Evolutionary conservation across 2,113 vertebrate species (phyloP).

Genomic region (Carassius auratus): DNA sequence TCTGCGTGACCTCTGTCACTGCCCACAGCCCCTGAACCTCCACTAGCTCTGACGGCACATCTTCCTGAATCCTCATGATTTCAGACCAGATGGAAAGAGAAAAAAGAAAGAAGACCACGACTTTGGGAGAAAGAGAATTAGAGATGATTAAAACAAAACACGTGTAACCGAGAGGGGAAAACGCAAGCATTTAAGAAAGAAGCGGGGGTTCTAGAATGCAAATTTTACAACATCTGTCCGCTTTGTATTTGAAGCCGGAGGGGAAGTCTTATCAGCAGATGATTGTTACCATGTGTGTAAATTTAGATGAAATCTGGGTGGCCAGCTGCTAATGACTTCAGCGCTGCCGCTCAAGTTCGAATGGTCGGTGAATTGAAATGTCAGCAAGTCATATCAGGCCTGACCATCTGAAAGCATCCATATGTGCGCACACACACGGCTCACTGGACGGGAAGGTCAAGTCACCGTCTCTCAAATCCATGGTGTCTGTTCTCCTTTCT

Average conservation of each 20-base stretch:
- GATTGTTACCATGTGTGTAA: conserved; percentile 37
- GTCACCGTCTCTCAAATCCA: neutral
- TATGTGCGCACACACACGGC: neutral
- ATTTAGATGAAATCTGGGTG: conserved; percentile 43
- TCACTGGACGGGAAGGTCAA: conserved; percentile 30
- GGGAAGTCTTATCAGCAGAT: conserved; percentile 34
- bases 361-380: conserved; percentile 29
- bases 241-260: conserved; percentile 19
- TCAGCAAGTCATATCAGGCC: conserved; percentile 15
- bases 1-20: conserved; percentile 46
- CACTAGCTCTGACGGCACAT: neutral
- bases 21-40: neutral
- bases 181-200: neutral
- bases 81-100: neutral
- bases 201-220: neutral
- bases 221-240: conserved; percentile 29
- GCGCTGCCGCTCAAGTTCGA: conserved; percentile 11
- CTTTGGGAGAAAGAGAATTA: conserved; percentile 17
- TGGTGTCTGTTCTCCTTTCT: conserved; percentile 23
- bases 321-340: conserved; percentile 34
- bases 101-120: neutral
- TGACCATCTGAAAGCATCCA: conserved; percentile 21
- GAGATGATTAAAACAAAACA: conserved; percentile 16
- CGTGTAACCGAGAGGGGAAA: neutral
- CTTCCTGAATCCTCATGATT: conserved; percentile 8